Evolutionary conservation across 92 coral and sea anemone genomes (phyloP).

Genomic region (Zoanthus sansibaricus): DNA sequence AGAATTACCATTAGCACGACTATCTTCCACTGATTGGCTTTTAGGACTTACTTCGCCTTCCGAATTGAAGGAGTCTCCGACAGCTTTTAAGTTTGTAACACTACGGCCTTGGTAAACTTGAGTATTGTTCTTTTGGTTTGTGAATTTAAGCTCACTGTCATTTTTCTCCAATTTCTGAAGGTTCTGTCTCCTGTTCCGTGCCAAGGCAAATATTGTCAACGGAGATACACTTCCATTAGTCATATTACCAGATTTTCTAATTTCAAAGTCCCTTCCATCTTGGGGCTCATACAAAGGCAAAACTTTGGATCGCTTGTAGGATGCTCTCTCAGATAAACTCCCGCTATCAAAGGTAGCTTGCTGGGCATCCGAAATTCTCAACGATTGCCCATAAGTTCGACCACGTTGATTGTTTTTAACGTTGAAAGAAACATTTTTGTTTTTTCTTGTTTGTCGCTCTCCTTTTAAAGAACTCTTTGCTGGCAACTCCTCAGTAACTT

Average conservation of each 20-base stretch:
- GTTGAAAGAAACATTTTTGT: slow-evolving; percentile 35
- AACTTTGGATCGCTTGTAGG: slow-evolving; percentile 29
- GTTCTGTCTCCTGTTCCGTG: slow-evolving; percentile 74
- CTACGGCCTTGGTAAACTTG: slow-evolving; percentile 4
- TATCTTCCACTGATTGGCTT: not conserved
- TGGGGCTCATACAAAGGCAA: slow-evolving; percentile 58
- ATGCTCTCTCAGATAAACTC: not conserved
- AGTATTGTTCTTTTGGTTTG: not conserved
- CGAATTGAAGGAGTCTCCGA: not conserved
- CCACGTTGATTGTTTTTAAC: slow-evolving; percentile 26
- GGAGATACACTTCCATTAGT: slow-evolving; percentile 68
- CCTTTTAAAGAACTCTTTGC: slow-evolving; percentile 15
- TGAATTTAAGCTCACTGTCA: not conserved
- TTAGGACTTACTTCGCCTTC: not conserved
- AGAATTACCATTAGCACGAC: slow-evolving; percentile 14
- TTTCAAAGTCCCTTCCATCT: slow-evolving; percentile 56
- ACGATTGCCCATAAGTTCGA: slow-evolving; percentile 7
- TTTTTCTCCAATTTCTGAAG: slow-evolving; percentile 21
- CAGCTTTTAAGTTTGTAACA: not conserved
- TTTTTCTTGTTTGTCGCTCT: not conserved
- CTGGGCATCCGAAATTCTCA: not conserved
- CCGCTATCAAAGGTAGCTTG: not conserved
- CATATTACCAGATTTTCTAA: slow-evolving; percentile 24
- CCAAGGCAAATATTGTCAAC: slow-evolving; percentile 84
- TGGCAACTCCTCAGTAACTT: slow-evolving; percentile 2